Conservation (phyloP, 2,888 invertebrate species). For the Cryptus viduatorius region DNA sequence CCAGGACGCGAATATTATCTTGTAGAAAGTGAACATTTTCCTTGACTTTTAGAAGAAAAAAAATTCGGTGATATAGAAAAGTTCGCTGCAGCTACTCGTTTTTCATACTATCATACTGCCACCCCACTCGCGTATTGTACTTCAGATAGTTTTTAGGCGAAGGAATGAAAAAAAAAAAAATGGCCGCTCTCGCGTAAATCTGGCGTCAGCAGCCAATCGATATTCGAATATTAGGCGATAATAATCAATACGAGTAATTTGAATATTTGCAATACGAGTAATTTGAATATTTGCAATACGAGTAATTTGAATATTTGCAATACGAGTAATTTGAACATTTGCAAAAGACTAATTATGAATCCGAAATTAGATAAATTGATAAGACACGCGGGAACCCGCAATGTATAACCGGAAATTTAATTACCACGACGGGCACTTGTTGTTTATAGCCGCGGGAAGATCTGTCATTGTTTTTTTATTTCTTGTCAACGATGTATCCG, state of each 20-base stretch:
- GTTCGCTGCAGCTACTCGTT: not conserved
- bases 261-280: not conserved
- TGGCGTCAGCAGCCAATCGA: not conserved
- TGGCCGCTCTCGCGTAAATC: not conserved
- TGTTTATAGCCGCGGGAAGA: not conserved
- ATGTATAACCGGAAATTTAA: not conserved
- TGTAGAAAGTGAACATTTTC: conserved; percentile 32
- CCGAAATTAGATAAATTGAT: not conserved
- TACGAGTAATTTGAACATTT: not conserved
- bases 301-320: not conserved
- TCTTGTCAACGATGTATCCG: not conserved
- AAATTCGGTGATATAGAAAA: not conserved
- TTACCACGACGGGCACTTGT: not conserved
- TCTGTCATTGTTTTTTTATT: not conserved
- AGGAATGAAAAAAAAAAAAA: not conserved
- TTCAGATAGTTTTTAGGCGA: not conserved
- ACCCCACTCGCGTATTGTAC: not conserved
- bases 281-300: not conserved
- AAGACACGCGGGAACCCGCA: not conserved
- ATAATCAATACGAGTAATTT: not conserved
- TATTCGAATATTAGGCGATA: not conserved
- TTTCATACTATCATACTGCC: not conserved
- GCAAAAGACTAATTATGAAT: not conserved
- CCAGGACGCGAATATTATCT: conserved; percentile 27
- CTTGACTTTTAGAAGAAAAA: not conserved